Base-by-base conservation (phyloP, 2,113 vertebrate genomes). In the Periophthalmodon schlosseri region DNA sequence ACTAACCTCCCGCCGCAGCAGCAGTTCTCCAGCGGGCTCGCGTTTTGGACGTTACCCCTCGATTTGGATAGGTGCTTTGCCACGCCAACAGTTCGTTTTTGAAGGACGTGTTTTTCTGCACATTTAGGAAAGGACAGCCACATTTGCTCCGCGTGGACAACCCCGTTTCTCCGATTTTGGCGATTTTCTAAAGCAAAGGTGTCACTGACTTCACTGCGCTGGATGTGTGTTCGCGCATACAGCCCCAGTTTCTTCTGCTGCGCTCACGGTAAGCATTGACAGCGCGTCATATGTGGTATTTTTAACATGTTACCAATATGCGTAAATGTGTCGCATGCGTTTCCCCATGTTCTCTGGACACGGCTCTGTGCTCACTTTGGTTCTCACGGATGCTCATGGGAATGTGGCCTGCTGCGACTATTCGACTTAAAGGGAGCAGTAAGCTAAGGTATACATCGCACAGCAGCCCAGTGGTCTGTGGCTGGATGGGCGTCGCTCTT, bases 401-500 rank as follows among this genome's bases (percentile, higher is more conserved):
- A 91, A 90, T 88, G 89, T 90, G 87, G 89, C 90, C 88, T 89
- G 76, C 88, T 89, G 77, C 61, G 73, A 79, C 83, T 72, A 65
- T 78, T 81, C 65, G 34, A 80, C 74, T 80, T 81, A 63, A 58
- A 47, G 67, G 61, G 71, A n/a, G 75, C 68, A 4, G 65, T 47
- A 14, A 18, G 64, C 57, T 15, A 11, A 36, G 28, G 71, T 57
- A 77, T 72, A 52, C 58, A 16, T n/a, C 61, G 23, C 50, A 71
- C 72, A 75, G 80, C 70, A 77, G 63, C 81, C 77, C 84, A 4
- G 76, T 23, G 74, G 82, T 78, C 79, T 71, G 87, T 69, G 79
- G 66, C 79, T 86, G 80, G 66, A 87, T 88, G 91, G 91, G 91
- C 91, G 91, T 92, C 87, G 86, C 80, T 89, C 69, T 70, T 66